Conservation (phyloP, 2,888 invertebrate species). For the Epistrophe grossulariae region DNA sequence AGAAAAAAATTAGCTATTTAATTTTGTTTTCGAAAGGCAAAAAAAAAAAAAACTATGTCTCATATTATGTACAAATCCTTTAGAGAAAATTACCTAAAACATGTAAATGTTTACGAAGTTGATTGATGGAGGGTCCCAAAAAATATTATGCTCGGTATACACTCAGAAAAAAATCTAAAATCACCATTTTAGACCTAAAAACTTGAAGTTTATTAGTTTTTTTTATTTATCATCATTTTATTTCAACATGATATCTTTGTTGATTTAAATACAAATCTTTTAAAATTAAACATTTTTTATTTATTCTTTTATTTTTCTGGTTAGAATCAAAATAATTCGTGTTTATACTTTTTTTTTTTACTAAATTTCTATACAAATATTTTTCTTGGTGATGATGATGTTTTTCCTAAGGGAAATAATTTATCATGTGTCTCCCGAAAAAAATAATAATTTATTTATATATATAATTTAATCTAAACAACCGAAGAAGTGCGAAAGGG, state of each 20-base stretch:
- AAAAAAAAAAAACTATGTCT: neutral
- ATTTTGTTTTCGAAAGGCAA: slow-evolving; percentile 18
- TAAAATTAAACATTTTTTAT: neutral
- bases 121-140: slow-evolving; percentile 35
- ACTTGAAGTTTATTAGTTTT: no score
- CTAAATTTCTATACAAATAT: neutral
- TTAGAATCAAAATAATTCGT: no score
- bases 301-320: no score
- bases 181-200: no score
- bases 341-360: neutral
- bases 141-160: neutral
- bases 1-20: slow-evolving; percentile 60
- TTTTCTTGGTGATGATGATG: neutral
- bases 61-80: neutral
- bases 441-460: neutral
- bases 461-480: slow-evolving; percentile 3
- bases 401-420: slow-evolving; percentile 4
- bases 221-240: no score
- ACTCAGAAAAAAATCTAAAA: neutral
- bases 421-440: neutral
- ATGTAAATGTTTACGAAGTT: slow-evolving; percentile 38
- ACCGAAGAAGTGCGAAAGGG: neutral
- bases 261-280: neutral
- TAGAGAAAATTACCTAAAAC: slow-evolving; percentile 4
- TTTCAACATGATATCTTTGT: no score